These are phyloP conservation scores for Osedax frankpressi DNA, from an alignment of 2,888 invertebrate genomes.

Conservation along the genomic window DNA sequence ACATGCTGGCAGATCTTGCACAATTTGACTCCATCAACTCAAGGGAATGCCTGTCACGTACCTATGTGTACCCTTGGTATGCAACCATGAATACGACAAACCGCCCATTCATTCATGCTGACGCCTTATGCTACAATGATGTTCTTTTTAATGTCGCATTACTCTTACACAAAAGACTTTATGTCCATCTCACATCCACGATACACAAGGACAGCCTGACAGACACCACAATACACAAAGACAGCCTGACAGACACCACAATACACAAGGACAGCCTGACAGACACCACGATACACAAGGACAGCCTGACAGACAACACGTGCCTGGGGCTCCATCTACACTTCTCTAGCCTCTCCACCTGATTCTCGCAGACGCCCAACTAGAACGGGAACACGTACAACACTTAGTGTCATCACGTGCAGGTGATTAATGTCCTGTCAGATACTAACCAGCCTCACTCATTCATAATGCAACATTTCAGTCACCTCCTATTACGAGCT, in stretches of 20 bases:
- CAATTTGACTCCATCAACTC: slow-evolving; percentile 1
- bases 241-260: no score
- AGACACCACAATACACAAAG: no score
- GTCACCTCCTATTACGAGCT: neutral
- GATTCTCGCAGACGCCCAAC: neutral
- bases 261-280: neutral
- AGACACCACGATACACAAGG: neutral
- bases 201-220: neutral
- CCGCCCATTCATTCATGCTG: slow-evolving; percentile 8
- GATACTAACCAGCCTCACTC: slow-evolving; percentile 4
- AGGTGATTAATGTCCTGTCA: slow-evolving; percentile 5
- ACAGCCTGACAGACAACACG: no score
- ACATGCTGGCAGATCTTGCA: neutral
- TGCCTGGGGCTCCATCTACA: neutral
- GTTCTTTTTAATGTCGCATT: slow-evolving; percentile 1
- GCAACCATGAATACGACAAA: neutral
- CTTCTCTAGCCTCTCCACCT: neutral
- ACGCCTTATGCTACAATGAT: neutral
- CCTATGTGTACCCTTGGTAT: neutral
- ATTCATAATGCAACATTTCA: slow-evolving; percentile 8
- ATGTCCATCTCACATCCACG: neutral
- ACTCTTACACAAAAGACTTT: neutral
- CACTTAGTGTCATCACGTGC: neutral
- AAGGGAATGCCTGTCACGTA: neutral
- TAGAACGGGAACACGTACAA: slow-evolving; percentile 3